These are phyloP conservation scores for Mesocricetus auratus DNA, from an alignment of 2,113 vertebrate genomes.

Conservation along the genomic window DNA sequence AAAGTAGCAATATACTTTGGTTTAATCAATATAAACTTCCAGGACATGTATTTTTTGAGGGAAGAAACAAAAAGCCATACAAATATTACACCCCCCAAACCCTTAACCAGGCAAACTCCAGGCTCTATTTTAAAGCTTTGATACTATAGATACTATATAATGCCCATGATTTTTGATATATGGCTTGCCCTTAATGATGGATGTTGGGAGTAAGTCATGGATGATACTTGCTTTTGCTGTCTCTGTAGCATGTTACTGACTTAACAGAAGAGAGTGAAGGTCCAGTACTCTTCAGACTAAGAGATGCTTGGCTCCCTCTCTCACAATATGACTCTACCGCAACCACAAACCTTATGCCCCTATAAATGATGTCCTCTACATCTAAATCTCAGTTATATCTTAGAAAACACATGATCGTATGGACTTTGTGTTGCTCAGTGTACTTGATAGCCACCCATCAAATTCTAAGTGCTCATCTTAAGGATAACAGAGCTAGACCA, in stretches of 20 bases:
- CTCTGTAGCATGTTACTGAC: neutral
- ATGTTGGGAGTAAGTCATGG: neutral
- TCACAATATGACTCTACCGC: neutral
- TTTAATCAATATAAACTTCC: conserved; percentile 62
- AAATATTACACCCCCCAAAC: conserved; percentile 48
- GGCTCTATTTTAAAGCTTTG: conserved; percentile 24
- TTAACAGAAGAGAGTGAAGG: neutral
- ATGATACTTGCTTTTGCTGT: neutral
- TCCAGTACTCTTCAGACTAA: neutral
- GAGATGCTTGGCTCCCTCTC: neutral
- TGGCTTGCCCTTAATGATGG: neutral
- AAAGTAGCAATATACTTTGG: conserved; percentile 46
- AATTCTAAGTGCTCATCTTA: neutral
- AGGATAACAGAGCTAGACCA: neutral
- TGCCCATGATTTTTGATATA: conserved; percentile 47
- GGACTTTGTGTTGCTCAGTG: neutral
- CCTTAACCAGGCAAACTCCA: neutral
- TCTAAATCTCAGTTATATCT: neutral
- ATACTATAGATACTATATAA: neutral
- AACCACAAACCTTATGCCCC: neutral
- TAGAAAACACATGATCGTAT: neutral
- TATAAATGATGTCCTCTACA: neutral
- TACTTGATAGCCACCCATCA: neutral
- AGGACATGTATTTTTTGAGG: conserved; percentile 50
- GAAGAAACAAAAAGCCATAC: conserved; percentile 23